A percentile compares a stretch with the other conserved stretches of the same genome.
These are phyloP conservation scores for Drosophila parthenogenetica DNA, from an alignment of 2,888 invertebrate species.

Conservation along the genomic window DNA sequence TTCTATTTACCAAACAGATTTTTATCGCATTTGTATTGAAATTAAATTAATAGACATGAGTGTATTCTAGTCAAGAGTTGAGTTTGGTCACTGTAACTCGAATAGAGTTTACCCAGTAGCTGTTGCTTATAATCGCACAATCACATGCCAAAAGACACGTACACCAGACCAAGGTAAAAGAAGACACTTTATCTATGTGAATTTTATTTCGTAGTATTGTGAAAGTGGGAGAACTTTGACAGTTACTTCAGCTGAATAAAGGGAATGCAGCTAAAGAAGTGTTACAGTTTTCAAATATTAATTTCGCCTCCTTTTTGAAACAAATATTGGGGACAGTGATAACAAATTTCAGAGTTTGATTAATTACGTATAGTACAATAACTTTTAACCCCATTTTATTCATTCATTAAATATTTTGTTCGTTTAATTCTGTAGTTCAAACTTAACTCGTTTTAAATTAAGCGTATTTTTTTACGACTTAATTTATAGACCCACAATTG, in stretches of 20 bases:
- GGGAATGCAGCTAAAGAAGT: too few relatives aligned
- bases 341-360: too few relatives aligned
- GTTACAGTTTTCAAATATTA: too few relatives aligned
- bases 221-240: too few relatives aligned
- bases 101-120: neutral
- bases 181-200: neutral
- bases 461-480: conserved; percentile 21
- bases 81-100: neutral
- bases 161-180: neutral
- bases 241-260: too few relatives aligned
- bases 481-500: conserved; percentile 24
- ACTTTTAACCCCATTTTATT: too few relatives aligned
- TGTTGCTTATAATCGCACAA: neutral
- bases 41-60: conserved; percentile 15
- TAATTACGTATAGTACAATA: too few relatives aligned
- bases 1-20: conserved; percentile 12
- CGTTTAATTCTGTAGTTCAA: neutral
- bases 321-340: too few relatives aligned
- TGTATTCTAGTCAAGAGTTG: neutral
- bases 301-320: too few relatives aligned
- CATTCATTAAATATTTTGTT: neutral
- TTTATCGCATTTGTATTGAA: conserved; percentile 20
- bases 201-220: neutral
- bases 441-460: conserved; percentile 10
- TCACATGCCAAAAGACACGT: neutral